Conservation (phyloP, 2,797 vertebrate genomes). For the Limosa lapponica region DNA sequence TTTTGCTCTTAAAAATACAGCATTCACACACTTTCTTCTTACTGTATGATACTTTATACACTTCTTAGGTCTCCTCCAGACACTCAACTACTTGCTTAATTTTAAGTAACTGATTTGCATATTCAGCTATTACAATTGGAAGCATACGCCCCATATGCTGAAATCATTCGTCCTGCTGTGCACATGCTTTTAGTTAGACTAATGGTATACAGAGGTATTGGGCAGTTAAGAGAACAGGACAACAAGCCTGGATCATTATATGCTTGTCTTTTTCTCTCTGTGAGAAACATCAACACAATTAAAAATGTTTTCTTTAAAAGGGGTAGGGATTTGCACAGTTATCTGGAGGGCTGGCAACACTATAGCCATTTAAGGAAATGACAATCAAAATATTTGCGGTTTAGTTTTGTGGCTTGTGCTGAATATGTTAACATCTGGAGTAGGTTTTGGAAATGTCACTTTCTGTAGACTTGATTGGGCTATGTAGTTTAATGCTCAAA, state of each 20-base stretch:
- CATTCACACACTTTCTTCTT: background rate
- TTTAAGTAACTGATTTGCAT: background rate
- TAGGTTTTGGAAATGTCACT: slow-evolving; percentile 26
- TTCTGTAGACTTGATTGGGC: slow-evolving; percentile 1
- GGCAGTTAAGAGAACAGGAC: background rate
- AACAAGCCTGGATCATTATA: background rate
- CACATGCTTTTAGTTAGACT: rapidly evolving
- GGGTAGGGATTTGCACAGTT: background rate
- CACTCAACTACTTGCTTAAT: background rate
- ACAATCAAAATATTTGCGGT: background rate
- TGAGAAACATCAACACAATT: background rate
- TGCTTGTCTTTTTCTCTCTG: background rate
- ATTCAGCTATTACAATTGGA: background rate
- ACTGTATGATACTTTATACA: background rate
- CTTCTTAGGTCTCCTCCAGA: background rate
- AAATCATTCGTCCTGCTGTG: background rate
- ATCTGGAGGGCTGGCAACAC: background rate
- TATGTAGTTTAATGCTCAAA: background rate
- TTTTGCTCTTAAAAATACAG: background rate
- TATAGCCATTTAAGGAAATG: background rate
- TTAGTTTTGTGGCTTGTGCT: background rate
- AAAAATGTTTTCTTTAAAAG: background rate
- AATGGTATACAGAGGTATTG: background rate
- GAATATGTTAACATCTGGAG: background rate
- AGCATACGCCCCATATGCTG: background rate